phyloP scores from a whole-genome alignment of 2,888 invertebrate species.

The Microctonus aethiopoides region DNA sequence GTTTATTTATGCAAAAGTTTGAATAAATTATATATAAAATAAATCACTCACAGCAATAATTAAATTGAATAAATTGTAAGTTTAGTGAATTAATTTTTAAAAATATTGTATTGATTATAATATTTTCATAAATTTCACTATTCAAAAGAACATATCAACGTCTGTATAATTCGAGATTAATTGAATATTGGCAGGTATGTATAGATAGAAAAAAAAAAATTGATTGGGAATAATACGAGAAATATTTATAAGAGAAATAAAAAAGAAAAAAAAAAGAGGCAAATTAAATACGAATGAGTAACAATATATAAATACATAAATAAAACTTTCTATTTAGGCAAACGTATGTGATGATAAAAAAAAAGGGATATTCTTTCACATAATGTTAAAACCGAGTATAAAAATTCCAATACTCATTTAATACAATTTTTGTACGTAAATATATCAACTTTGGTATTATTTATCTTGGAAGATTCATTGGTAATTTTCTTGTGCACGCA shows the following conservation, averaged over 20 bases:
- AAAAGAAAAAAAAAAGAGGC: neutral
- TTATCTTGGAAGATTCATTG: neutral
- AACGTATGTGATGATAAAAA: neutral
- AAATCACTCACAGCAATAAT: neutral
- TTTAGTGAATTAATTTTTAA: no score
- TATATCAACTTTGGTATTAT: neutral
- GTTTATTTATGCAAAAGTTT: neutral
- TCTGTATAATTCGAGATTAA: no score
- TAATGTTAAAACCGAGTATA: neutral
- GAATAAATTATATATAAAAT: neutral
- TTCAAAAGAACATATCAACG: no score
- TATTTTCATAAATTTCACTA: no score
- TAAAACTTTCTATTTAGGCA: neutral
- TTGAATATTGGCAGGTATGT: no score
- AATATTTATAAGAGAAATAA: no score
- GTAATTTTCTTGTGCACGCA: conserved; percentile 8
- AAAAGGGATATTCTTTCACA: conserved; percentile 5
- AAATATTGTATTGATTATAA: neutral
- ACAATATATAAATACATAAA: neutral
- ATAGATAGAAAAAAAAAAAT: neutral
- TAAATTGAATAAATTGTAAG: neutral
- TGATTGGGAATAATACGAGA: neutral
- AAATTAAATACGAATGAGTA: neutral
- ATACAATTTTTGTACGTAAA: neutral
- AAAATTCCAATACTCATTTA: neutral